Base-by-base conservation (phyloP, 2,888 invertebrate genomes). In the Clivina fossor region DNA sequence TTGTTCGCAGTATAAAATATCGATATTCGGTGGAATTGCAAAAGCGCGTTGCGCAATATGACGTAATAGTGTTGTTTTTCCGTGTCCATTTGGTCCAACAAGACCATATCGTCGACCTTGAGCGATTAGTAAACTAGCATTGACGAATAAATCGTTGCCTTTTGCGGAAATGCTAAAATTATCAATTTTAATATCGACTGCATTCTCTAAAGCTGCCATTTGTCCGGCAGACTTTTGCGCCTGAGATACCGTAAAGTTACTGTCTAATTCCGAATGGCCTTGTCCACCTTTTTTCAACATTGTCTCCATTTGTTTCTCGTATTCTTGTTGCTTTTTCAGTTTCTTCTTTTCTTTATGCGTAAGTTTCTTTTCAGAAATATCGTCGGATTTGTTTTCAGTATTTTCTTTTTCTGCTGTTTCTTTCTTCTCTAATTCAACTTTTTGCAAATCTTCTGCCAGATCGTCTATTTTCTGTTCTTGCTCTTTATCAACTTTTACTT, bases 81-180 rank as follows among this genome's bases (percentile, higher is more conserved):
- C 99, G 77, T 99, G 96, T 0, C 93, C 99, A 73, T 99, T 99
- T 1, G 99, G 99, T 18, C 99, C 99, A 2, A 99, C 98, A 3
- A 99, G 78, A 66, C 99, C 99, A 74, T 99, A 99, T 65, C 94
- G 84, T 38, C 98, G 82, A 0, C 96, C 94, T 67, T 89, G 84
- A 0, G 97, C 95, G 64, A 99, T 96, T 47, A 93, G 77, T 24
- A 99, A 76, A 71, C 86, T 92, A 0, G 99, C 97, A 73, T 99
- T 98, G 24, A 94, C 89, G 73, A 99, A 98, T 38, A 99, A 78
- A 69, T 97, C 94, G 67, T 99, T 94, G 53, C 99, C 99, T 73
- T 94, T 91, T 0, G 99, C 99, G 15, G 93, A 85, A 64, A 99
- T 99, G 56, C 94, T 94, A 71, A 99, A 99, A 74, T 94, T 96